A percentile compares a stretch with the other conserved stretches of the same genome.
phyloP scores from a whole-genome alignment of 2,888 invertebrate species.

The Rugalucina vietnamica region DNA sequence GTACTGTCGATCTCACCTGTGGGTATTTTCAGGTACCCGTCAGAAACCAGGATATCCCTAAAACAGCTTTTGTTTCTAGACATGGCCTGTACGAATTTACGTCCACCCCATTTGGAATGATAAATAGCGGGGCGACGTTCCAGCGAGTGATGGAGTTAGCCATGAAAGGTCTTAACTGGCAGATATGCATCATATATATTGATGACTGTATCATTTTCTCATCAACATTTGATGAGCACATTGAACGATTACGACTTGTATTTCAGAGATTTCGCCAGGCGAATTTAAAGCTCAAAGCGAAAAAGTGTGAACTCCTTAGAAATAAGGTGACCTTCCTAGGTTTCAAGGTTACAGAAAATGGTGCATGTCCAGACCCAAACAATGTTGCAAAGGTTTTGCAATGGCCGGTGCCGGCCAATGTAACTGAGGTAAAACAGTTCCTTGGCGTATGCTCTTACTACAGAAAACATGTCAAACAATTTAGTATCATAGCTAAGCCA shows the following conservation, averaged over 20 bases:
- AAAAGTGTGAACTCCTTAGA: slow-evolving; percentile 50
- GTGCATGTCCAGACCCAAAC: slow-evolving; percentile 12
- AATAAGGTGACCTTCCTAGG: slow-evolving; percentile 48
- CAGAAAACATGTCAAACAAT: slow-evolving; percentile 32
- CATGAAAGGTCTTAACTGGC: slow-evolving; percentile 49
- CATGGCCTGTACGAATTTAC: slow-evolving; percentile 55
- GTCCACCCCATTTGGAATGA: slow-evolving; percentile 53
- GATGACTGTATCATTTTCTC: slow-evolving; percentile 59
- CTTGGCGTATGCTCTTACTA: slow-evolving; percentile 47
- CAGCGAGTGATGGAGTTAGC: slow-evolving; percentile 55
- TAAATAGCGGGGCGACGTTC: slow-evolving; percentile 45
- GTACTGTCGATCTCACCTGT: slow-evolving; percentile 45
- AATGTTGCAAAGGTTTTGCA: slow-evolving; percentile 21
- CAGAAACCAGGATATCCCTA: slow-evolving; percentile 37
- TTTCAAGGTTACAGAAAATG: slow-evolving; percentile 26
- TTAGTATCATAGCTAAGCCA: slow-evolving; percentile 38
- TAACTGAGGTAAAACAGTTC: slow-evolving; percentile 46
- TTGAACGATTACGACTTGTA: slow-evolving; percentile 39
- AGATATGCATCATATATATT: slow-evolving; percentile 51
- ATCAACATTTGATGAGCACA: slow-evolving; percentile 39
- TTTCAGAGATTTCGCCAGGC: slow-evolving; percentile 46
- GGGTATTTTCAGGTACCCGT: slow-evolving; percentile 60
- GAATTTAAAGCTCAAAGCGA: slow-evolving; percentile 58
- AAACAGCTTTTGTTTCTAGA: slow-evolving; percentile 59
- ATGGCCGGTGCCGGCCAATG: slow-evolving; percentile 29